Conservation (phyloP, 2,113 vertebrate genomes). For the Lethenteron camtschaticum region DNA sequence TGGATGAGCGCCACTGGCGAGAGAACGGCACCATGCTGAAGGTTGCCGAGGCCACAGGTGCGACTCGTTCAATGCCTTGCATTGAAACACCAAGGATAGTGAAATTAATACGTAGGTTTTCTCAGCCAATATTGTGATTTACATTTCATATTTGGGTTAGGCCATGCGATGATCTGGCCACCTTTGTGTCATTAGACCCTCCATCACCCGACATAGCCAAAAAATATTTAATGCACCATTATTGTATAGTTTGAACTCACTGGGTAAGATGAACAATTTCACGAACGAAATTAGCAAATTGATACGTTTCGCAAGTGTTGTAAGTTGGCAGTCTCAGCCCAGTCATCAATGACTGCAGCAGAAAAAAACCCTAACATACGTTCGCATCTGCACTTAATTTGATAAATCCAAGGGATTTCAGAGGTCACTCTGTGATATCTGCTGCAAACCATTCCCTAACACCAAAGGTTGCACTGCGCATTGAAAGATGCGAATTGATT, state of each 20-base stretch:
- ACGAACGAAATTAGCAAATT: too few species aligned
- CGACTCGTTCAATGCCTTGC: neutral
- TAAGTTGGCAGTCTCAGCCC: too few species aligned
- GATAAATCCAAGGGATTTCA: too few species aligned
- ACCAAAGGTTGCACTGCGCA: too few species aligned
- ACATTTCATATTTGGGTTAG: neutral
- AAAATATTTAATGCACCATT: neutral
- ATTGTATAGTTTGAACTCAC: neutral
- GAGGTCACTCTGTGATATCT: too few species aligned
- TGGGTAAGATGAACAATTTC: constrained; percentile 1
- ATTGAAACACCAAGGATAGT: neutral
- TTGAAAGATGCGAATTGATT: too few species aligned
- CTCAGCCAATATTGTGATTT: neutral
- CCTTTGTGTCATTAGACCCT: neutral
- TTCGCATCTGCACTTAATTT: too few species aligned
- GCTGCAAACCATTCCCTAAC: too few species aligned
- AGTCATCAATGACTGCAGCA: too few species aligned
- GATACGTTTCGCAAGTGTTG: too few species aligned
- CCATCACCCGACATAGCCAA: neutral
- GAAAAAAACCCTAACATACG: too few species aligned
- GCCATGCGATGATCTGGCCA: neutral
- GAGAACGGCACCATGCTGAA: constrained; percentile 69
- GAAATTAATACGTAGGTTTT: neutral
- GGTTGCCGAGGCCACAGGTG: constrained; percentile 56
- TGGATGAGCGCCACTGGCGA: constrained; percentile 72